Evolutionary conservation across 2,888 invertebrate genomes (phyloP), one percentile per base, ranked within the genome.

Genomic region (Oasisia sp.): DNA sequence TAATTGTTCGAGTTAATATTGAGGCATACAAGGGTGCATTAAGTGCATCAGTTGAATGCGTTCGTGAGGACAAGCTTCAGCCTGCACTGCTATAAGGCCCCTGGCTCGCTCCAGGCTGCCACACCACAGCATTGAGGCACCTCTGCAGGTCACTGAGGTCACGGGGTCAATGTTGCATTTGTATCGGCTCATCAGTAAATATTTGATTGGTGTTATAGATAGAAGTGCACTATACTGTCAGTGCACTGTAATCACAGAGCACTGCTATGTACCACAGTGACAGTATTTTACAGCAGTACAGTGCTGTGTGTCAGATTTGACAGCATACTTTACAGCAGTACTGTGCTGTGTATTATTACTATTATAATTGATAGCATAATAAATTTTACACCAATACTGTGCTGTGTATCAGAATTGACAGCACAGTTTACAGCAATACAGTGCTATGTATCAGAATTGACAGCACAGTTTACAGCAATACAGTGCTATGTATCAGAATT

Each of bases 141-240:
- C 5, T 74, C 74, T 74, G 19, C 74, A n/a, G 74, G 19, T 74
- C 74, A 74, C n/a, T 74, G 74, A 19, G 19, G 74, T 74, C 27
- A 74, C 1, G 74, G 74, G 74, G 74, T 14, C 74, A 74, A 74
- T 74, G n/a, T 19, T 27, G n/a, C 74, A 74, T 74, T 74, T 7
- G 27, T 74, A 74, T 74, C 7, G 74, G 27, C 19, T 74, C 74
- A 74, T 74, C 74, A 27, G 74, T 74, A 74, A 74, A 74, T 74
- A 74, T 74, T 74, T 74, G 74, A 74, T 74, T 74, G 74, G 27
- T n/a, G n/a, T 74, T 74, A 74, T 74, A 74, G 74, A 74, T 74
- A 74, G 14, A 74, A n/a, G 27, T 74, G 74, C 74, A 74, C 27
- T 74, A 7, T 74, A 74, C 19, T 27, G 27, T 19, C 74, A 74